Conservation (phyloP, 2,113 vertebrate genomes). For the Oenanthe melanoleuca region DNA sequence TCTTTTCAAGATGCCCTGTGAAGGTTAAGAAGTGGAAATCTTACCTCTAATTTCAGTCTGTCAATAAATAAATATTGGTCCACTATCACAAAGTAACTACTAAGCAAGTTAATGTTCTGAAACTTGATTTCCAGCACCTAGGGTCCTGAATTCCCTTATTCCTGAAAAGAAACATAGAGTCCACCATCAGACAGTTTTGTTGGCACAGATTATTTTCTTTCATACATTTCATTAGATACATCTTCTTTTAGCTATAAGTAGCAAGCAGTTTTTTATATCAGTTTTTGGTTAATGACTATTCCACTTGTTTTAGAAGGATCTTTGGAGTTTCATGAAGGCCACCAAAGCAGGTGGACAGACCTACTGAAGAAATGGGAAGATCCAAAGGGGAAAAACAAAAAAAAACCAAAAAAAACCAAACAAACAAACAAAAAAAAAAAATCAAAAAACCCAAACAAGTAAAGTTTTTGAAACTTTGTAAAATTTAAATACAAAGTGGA, state of each 20-base stretch:
- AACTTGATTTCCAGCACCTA: background rate
- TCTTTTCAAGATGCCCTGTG: background rate
- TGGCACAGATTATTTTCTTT: background rate
- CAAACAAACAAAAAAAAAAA: too few relatives aligned
- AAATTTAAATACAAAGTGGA: background rate
- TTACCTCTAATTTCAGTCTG: background rate
- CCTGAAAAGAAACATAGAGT: background rate
- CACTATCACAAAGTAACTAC: background rate
- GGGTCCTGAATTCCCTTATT: background rate
- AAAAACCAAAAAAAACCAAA: too few relatives aligned
- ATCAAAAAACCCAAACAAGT: too few relatives aligned
- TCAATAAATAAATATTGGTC: background rate
- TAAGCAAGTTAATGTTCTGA: background rate
- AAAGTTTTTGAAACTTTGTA: background rate
- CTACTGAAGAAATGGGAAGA: background rate
- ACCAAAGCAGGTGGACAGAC: background rate
- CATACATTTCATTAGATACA: background rate
- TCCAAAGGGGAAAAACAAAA: background rate
- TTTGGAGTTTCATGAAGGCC: background rate
- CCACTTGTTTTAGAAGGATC: background rate
- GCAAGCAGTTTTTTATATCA: background rate
- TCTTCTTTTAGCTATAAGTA: background rate
- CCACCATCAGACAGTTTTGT: background rate
- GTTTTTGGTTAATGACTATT: background rate
- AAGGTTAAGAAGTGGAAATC: background rate